Conservation (phyloP, 2,113 vertebrate species). For the Anser cygnoides region DNA sequence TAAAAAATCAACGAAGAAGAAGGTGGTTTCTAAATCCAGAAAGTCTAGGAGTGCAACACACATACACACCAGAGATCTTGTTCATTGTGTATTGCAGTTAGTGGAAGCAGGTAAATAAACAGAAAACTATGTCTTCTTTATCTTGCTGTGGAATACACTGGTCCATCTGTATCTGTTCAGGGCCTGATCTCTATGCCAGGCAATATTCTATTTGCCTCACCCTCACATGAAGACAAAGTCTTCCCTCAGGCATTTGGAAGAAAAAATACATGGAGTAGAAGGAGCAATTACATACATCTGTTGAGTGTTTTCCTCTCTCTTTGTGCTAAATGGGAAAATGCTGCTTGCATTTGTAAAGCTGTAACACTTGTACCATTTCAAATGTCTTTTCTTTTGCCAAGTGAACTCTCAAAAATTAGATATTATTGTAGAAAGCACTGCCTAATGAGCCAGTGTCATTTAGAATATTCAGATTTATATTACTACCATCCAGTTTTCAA, state of each 20-base stretch:
- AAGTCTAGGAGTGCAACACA: neutral
- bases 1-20: neutral
- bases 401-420: constrained; percentile 73
- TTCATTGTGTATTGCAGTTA: neutral
- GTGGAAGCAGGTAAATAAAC: neutral
- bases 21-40: neutral
- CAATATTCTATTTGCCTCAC: neutral
- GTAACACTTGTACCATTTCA: constrained; percentile 48
- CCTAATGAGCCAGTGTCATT: constrained; percentile 70
- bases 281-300: constrained; percentile 70
- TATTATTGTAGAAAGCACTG: constrained; percentile 64
- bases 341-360: constrained; percentile 53
- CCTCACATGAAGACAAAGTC: neutral
- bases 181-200: neutral
- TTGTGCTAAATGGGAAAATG: constrained; percentile 42
- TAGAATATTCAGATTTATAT: constrained; percentile 60
- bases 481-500: constrained; percentile 33
- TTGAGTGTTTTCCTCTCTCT: constrained; percentile 47
- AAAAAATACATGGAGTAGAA: neutral
- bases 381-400: constrained; percentile 59
- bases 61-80: fast-evolving
- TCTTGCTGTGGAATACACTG: neutral
- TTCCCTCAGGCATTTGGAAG: constrained; percentile 1
- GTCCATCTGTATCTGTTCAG: neutral
- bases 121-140: neutral